Evolutionary conservation across 1,140 invertebrate species (phyloP).

Genomic region (Stratiolaelaps scimitus): DNA sequence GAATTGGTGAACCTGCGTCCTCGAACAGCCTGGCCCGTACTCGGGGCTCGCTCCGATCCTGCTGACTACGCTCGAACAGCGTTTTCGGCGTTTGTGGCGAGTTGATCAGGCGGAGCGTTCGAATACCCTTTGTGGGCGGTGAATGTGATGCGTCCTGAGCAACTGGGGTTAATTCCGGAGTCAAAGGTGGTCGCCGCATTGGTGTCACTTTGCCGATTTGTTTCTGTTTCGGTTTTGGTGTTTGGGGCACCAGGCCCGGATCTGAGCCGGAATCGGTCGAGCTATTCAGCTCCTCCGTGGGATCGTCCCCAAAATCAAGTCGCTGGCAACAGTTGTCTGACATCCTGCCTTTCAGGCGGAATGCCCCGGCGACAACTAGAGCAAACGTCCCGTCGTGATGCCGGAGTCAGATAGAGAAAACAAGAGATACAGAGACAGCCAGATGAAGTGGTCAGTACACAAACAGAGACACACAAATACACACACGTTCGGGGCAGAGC

Average conservation of each 20-base stretch:
- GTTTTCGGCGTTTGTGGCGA: conserved; percentile 24
- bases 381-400: no score
- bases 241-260: conserved; percentile 12
- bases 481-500: no score
- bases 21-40: neutral
- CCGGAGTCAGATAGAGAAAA: no score
- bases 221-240: conserved; percentile 4
- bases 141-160: neutral
- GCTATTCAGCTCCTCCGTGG: neutral
- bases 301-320: conserved; percentile 14
- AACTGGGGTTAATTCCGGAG: neutral
- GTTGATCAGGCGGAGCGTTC: conserved; percentile 2
- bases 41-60: neutral
- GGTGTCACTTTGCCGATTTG: conserved; percentile 17
- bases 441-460: no score
- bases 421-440: no score
- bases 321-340: conserved; percentile 14
- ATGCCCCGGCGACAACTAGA: no score
- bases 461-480: no score
- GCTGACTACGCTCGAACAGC: conserved; percentile 17
- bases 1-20: conserved; percentile 12
- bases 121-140: conserved; percentile 4
- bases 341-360: no score
- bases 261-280: conserved; percentile 23
- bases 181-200: conserved; percentile 2